A percentile compares a stretch with the other conserved stretches of the same genome.
Evolutionary conservation across 1,140 invertebrate species (phyloP).

Genomic region (Penaeus chinensis): DNA sequence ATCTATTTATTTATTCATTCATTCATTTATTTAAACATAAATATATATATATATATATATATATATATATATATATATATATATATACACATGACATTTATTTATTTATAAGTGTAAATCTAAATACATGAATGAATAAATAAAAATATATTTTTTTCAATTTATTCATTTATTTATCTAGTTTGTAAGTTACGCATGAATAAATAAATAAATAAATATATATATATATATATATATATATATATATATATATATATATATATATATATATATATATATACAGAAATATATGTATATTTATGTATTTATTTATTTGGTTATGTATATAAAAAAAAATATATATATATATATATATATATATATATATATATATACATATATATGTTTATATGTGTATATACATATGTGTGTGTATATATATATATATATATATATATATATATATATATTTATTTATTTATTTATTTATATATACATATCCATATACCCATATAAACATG

Average conservation of each 20-base stretch:
- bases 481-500: conserved; percentile 23
- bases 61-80: not conserved
- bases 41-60: conserved; percentile 24
- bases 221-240: conserved; percentile 44
- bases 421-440: conserved; percentile 42
- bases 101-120: not conserved
- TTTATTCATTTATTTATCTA: conserved; percentile 35
- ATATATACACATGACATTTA: too few relatives aligned
- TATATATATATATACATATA: not conserved
- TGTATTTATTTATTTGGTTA: not conserved
- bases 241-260: conserved; percentile 50
- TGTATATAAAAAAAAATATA: not conserved
- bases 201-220: conserved; percentile 46
- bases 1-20: not conserved
- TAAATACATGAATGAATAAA: not conserved
- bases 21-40: conserved; percentile 29
- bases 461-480: conserved; percentile 32
- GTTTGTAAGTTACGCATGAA: conserved; percentile 21
- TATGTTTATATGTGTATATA: not conserved
- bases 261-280: conserved; percentile 52
- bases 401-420: conserved; percentile 43
- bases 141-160: conserved; percentile 40
- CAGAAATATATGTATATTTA: not conserved
- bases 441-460: conserved; percentile 35
- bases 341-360: conserved; percentile 23